These are phyloP conservation scores for Catostylus mosaicus DNA, from an alignment of 30 jellyfish, hydroid and myxozoan species.

Conservation along the genomic window DNA sequence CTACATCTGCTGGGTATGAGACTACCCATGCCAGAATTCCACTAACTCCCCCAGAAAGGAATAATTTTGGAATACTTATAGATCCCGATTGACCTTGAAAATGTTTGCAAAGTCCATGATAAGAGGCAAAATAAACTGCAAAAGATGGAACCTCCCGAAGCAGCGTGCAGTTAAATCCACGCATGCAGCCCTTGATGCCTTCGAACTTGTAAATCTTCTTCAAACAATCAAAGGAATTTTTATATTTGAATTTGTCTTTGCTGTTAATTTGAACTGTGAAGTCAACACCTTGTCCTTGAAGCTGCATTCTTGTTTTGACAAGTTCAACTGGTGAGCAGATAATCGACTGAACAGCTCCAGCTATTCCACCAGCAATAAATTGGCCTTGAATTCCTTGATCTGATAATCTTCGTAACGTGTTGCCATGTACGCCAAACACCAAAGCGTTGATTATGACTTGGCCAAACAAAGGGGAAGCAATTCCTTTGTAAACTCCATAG, in stretches of 20 bases:
- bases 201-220: conserved; percentile 42
- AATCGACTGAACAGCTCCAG: conserved; percentile 82
- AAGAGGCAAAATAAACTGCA: conserved; percentile 78
- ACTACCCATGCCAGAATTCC: conserved; percentile 86
- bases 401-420: conserved; percentile 33
- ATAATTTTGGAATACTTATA: conserved; percentile 34
- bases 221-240: conserved; percentile 73
- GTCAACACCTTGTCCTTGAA: conserved; percentile 79
- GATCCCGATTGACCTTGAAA: conserved; percentile 37
- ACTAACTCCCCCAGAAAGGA: conserved; percentile 86
- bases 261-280: neutral
- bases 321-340: conserved; percentile 83
- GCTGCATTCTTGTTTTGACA: conserved; percentile 82
- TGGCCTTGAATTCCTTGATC: conserved; percentile 69
- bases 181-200: conserved; percentile 71
- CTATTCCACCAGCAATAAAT: conserved; percentile 81
- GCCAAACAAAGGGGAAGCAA: conserved; percentile 92
- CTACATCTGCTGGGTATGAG: conserved; percentile 84
- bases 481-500: conserved; percentile 88
- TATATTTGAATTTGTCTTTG: conserved; percentile 21
- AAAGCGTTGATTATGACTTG: conserved; percentile 71
- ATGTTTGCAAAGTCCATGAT: conserved; percentile 57
- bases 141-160: conserved; percentile 87
- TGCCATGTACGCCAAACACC: conserved; percentile 91
- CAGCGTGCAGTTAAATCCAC: conserved; percentile 77